Evolutionary conservation across 2,113 vertebrate genomes (phyloP).

Genomic region (Speoplatyrhinus poulsoni): DNA sequence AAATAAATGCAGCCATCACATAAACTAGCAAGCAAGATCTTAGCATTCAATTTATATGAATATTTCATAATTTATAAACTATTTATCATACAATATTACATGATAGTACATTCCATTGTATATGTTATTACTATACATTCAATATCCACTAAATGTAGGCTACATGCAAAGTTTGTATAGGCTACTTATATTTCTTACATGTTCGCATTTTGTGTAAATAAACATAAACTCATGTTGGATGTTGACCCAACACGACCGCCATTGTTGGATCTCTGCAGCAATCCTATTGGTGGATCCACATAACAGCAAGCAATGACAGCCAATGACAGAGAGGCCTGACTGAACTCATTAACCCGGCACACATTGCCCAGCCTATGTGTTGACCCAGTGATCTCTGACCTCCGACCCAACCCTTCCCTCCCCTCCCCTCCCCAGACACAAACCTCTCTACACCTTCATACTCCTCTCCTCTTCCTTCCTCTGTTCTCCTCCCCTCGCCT

Average conservation of each 20-base stretch:
- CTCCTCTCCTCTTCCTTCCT: not conserved
- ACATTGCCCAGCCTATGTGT: slow-evolving; percentile 34
- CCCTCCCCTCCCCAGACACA: not conserved
- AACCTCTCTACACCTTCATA: not conserved
- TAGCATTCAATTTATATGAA: not conserved
- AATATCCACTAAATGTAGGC: too few relatives aligned
- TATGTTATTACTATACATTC: not conserved
- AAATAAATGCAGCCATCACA: not conserved
- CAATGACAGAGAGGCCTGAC: not conserved
- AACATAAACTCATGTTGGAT: too few relatives aligned
- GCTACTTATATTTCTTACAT: too few relatives aligned
- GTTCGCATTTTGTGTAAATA: too few relatives aligned
- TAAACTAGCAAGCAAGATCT: not conserved
- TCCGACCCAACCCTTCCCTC: not conserved
- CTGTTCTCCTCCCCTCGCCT: slow-evolving; percentile 5
- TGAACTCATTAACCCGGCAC: slow-evolving; percentile 34
- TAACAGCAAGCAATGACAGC: slow-evolving; percentile 14
- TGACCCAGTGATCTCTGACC: slow-evolving; percentile 33
- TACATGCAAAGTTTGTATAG: too few relatives aligned
- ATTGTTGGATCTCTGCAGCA: too few relatives aligned
- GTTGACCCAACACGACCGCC: too few relatives aligned
- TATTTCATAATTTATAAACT: not conserved
- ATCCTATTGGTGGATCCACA: slow-evolving; percentile 2
- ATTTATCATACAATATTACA: not conserved
- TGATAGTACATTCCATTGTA: not conserved